These are phyloP conservation scores for Tubiluchus corallicola DNA, from an alignment of 2,888 invertebrate species.

Conservation along the genomic window DNA sequence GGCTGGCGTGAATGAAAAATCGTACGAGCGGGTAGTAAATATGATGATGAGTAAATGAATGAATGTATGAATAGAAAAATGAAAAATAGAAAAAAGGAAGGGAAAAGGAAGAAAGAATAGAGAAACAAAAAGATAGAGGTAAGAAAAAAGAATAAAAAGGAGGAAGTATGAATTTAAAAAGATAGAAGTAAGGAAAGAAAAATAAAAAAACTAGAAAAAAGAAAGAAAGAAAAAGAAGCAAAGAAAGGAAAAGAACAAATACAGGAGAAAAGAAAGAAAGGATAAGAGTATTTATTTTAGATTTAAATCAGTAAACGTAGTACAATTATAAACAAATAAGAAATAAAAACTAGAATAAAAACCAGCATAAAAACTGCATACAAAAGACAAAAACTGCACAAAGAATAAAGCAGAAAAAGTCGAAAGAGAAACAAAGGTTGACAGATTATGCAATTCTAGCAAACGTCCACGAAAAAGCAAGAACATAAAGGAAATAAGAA, in stretches of 20 bases:
- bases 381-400: too few relatives aligned
- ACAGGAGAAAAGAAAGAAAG: not conserved
- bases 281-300: not conserved
- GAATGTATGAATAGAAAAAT: not conserved
- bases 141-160: conserved; percentile 1
- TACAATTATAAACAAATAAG: not conserved
- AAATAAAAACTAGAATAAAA: not conserved
- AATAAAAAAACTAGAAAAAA: not conserved
- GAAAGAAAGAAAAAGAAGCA: too few relatives aligned
- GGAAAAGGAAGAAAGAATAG: not conserved
- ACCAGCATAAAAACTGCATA: too few relatives aligned
- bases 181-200: not conserved
- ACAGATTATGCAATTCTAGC: too few relatives aligned
- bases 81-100: not conserved
- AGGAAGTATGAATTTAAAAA: not conserved
- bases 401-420: too few relatives aligned
- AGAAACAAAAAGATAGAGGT: not conserved
- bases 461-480: too few relatives aligned
- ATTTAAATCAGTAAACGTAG: not conserved
- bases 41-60: too few relatives aligned
- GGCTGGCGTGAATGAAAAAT: too few relatives aligned
- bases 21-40: not conserved
- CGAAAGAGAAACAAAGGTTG: too few relatives aligned
- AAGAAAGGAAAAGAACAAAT: not conserved
- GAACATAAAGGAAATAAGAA: too few relatives aligned